Conservation (phyloP, 1,140 invertebrate species). For the Acromyrmex echinatior region DNA sequence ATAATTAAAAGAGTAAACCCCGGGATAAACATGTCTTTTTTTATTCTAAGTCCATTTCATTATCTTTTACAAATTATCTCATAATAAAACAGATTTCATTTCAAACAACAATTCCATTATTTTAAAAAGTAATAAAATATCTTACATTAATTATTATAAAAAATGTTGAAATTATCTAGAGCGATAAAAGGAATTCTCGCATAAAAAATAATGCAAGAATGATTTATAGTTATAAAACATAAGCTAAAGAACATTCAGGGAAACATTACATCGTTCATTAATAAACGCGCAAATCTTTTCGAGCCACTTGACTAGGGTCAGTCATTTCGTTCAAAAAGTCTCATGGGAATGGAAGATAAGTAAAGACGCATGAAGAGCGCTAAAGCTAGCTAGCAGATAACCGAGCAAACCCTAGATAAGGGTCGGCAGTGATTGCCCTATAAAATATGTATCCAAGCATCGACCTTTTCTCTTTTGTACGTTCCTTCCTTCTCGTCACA, state of each 20-base stretch:
- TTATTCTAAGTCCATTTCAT: neutral
- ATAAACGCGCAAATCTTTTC: constrained; percentile 79
- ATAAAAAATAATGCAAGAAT: neutral
- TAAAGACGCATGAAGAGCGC: constrained; percentile 51
- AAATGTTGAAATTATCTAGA: neutral
- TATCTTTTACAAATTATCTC: neutral
- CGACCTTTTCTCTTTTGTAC: constrained; percentile 77
- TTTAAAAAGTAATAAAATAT: neutral
- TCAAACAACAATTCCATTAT: neutral
- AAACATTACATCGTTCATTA: constrained; percentile 71
- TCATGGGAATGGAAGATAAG: constrained; percentile 11
- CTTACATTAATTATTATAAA: constrained; percentile 2
- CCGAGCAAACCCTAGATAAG: constrained; percentile 86
- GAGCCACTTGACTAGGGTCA: constrained; percentile 74
- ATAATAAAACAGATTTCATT: neutral
- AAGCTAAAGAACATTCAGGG: constrained; percentile 25
- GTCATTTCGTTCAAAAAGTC: constrained; percentile 18
- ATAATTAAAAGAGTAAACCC: constrained; percentile 3
- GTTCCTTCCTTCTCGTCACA: neutral
- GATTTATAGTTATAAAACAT: constrained; percentile 43
- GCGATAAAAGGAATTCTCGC: neutral
- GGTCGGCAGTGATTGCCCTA: constrained; percentile 84
- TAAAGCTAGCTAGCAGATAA: constrained; percentile 77
- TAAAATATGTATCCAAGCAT: constrained; percentile 85
- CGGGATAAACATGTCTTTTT: neutral